A percentile compares a stretch with the other conserved stretches of the same genome.
These are phyloP conservation scores for Thaleichthys pacificus DNA, from an alignment of 2,797 vertebrate species.

Conservation along the genomic window DNA sequence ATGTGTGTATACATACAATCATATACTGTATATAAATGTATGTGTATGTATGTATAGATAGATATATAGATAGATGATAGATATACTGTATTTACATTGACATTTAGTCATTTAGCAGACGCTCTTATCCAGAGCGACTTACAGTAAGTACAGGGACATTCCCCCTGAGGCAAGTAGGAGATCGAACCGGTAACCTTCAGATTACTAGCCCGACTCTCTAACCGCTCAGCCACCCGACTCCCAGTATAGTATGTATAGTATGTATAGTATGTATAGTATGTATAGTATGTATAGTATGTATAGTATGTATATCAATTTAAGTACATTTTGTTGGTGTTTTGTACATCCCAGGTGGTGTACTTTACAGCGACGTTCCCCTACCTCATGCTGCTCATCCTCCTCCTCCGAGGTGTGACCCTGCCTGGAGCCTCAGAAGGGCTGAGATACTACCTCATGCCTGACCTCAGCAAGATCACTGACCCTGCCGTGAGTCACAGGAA, in stretches of 20 bases:
- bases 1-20: not conserved
- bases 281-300: no score
- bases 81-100: no score
- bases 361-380: constrained; percentile 92
- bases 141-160: no score
- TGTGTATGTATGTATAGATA: constrained; percentile 15
- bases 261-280: no score
- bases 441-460: constrained; percentile 81
- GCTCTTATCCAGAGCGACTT: no score
- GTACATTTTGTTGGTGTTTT: constrained; percentile 6
- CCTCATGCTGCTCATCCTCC: constrained; percentile 84
- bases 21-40: not conserved
- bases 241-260: no score
- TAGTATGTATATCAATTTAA: not conserved
- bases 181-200: no score
- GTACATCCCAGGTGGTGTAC: constrained; percentile 83
- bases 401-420: constrained; percentile 85
- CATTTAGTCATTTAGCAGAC: no score
- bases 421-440: constrained; percentile 84
- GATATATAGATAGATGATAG: not conserved
- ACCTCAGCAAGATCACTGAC: constrained; percentile 72
- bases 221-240: no score
- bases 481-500: constrained; percentile 70
- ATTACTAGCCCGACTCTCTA: no score
- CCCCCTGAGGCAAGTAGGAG: no score